These are phyloP conservation scores for Hirtodrosophila histrioides DNA, from an alignment of 2,888 invertebrate genomes.

Conservation along the genomic window DNA sequence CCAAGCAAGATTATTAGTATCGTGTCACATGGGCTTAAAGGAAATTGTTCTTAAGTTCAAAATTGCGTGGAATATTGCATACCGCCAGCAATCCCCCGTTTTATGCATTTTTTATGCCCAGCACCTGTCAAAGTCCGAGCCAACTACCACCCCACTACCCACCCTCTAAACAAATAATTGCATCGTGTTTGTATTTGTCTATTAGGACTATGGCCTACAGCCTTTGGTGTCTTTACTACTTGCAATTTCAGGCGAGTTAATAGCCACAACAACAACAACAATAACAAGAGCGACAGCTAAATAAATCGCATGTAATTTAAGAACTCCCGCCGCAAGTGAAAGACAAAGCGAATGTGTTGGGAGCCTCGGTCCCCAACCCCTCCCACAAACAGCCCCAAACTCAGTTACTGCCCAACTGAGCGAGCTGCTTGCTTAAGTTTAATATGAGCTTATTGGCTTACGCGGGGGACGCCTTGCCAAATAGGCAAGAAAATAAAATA, in stretches of 20 bases:
- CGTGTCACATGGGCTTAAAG: too few relatives aligned
- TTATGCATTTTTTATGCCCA: slow-evolving; percentile 17
- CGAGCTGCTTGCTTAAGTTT: slow-evolving; percentile 57
- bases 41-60: too few relatives aligned
- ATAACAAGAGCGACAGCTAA: slow-evolving; percentile 26
- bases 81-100: background rate
- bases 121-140: slow-evolving; percentile 2
- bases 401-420: slow-evolving; percentile 23
- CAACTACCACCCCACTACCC: background rate
- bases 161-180: slow-evolving; percentile 64
- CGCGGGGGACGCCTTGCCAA: slow-evolving; percentile 10
- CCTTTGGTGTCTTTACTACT: slow-evolving; percentile 33
- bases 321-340: slow-evolving; percentile 44
- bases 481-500: slow-evolving; percentile 22
- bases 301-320: slow-evolving; percentile 60
- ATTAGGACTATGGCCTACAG: slow-evolving; percentile 35
- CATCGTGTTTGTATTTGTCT: slow-evolving; percentile 66
- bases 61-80: too few relatives aligned
- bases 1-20: too few relatives aligned
- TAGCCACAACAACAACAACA: slow-evolving; percentile 48
- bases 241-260: slow-evolving; percentile 67
- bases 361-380: slow-evolving; percentile 20
- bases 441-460: slow-evolving; percentile 76
- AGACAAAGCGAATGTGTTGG: slow-evolving; percentile 39
- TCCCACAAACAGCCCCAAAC: background rate